Evolutionary conservation across 2,797 vertebrate genomes (phyloP).

Genomic region (Enteromius anoplus): DNA sequence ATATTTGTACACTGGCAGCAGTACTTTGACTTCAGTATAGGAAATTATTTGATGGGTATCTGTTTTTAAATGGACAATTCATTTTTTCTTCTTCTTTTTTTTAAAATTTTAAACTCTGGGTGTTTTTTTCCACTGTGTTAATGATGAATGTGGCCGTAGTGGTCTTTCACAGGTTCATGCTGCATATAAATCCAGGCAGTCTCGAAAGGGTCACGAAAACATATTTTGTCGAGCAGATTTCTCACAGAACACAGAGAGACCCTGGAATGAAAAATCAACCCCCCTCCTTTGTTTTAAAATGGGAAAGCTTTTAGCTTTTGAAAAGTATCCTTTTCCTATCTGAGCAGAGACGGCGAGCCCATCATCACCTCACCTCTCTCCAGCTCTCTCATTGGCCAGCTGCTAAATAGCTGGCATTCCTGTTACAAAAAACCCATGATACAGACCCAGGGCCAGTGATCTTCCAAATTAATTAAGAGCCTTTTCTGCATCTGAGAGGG

Average conservation of each 20-base stretch:
- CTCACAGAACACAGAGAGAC: conserved; percentile 55
- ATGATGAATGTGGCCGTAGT: conserved; percentile 20
- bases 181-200: conserved; percentile 34
- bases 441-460: conserved; percentile 71
- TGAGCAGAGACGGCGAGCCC: conserved; percentile 71
- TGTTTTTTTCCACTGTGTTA: background rate
- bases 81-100: background rate
- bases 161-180: conserved; percentile 17
- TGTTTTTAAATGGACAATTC: background rate
- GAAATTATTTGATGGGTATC: background rate
- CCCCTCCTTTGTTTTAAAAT: conserved; percentile 83
- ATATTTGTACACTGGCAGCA: no score
- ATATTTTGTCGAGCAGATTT: conserved; percentile 44
- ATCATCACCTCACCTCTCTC: conserved; percentile 81
- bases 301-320: conserved; percentile 88
- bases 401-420: conserved; percentile 84
- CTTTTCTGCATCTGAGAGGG: conserved; percentile 67
- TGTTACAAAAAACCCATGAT: conserved; percentile 80
- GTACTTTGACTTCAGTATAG: background rate
- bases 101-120: background rate
- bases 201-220: conserved; percentile 26
- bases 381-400: conserved; percentile 71
- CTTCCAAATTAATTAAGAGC: conserved; percentile 82
- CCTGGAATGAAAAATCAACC: conserved; percentile 71
- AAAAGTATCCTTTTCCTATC: conserved; percentile 86